Evolutionary conservation across 2,113 vertebrate genomes (phyloP).

Genomic region (Gavialis gangeticus): DNA sequence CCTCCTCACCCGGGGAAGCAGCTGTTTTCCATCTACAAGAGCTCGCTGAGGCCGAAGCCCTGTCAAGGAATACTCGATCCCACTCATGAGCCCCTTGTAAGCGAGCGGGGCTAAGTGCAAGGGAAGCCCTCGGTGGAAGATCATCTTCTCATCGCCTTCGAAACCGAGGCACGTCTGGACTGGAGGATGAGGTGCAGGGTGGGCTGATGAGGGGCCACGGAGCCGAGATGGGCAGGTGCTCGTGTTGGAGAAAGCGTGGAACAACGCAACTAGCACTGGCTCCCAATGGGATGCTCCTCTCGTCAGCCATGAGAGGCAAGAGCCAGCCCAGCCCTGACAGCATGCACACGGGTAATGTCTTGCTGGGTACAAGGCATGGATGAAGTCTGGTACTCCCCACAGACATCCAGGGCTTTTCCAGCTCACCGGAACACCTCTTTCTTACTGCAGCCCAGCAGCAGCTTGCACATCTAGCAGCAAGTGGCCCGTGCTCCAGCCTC

Average conservation of each 20-base stretch:
- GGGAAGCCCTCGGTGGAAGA: conserved; percentile 8
- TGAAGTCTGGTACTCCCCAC: neutral
- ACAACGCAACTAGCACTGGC: neutral
- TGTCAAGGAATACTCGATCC: neutral
- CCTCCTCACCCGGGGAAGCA: conserved; percentile 6
- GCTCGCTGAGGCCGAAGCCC: conserved; percentile 43
- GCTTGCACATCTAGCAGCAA: too few relatives aligned
- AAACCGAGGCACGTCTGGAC: neutral
- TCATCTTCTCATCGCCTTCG: conserved; percentile 19
- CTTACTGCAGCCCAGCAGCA: rapidly evolving
- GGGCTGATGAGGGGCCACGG: neutral
- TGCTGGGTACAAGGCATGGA: neutral
- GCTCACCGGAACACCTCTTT: rapidly evolving
- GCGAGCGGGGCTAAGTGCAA: neutral
- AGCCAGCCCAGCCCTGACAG: neutral
- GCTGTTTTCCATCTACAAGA: neutral
- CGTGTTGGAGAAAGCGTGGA: neutral
- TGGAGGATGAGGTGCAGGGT: conserved; percentile 11
- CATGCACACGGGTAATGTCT: neutral
- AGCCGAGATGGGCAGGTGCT: neutral
- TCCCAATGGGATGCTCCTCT: neutral
- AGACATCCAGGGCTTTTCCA: too few relatives aligned
- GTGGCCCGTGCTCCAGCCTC: too few relatives aligned
- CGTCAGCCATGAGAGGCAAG: rapidly evolving
- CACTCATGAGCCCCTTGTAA: conserved; percentile 23